A percentile compares a stretch with the other conserved stretches of the same genome.
Conservation (phyloP, 2,113 vertebrate species). For the Neodontobutis hainanensis region DNA sequence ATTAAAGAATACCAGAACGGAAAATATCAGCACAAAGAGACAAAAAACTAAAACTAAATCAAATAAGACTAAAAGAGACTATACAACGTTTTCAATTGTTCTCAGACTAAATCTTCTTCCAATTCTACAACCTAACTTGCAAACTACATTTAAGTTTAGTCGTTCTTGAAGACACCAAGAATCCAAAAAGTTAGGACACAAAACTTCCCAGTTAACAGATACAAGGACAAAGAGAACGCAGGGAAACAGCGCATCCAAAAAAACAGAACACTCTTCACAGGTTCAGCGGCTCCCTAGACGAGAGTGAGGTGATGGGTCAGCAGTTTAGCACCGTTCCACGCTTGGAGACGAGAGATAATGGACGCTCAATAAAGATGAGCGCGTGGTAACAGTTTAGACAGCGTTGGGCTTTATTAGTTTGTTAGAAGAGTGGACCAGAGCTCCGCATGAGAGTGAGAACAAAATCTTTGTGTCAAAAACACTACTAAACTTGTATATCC, state of each 20-base stretch:
- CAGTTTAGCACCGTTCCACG: conserved; percentile 43
- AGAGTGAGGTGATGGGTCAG: conserved; percentile 43
- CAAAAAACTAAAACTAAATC: too few relatives aligned
- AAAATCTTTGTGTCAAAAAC: too few relatives aligned
- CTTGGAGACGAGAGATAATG: conserved; percentile 41
- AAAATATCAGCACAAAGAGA: too few relatives aligned
- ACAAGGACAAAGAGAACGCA: conserved; percentile 26
- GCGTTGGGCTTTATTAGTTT: conserved; percentile 19
- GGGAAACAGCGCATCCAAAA: conserved; percentile 17
- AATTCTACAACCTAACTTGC: too few relatives aligned
- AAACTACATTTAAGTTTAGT: background rate
- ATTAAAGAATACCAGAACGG: too few relatives aligned
- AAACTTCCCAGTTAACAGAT: background rate
- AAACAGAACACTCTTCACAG: conserved; percentile 21
- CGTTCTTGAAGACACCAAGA: background rate
- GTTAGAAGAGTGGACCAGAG: background rate
- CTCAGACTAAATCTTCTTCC: too few relatives aligned
- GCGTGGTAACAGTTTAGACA: conserved; percentile 22
- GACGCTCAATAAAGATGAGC: conserved; percentile 32
- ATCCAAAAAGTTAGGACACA: background rate
- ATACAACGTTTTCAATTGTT: too few relatives aligned
- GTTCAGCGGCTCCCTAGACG: conserved; percentile 18
- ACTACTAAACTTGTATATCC: too few relatives aligned
- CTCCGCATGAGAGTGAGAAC: background rate
- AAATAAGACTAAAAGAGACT: too few relatives aligned